These are phyloP conservation scores for Ametastegia equiseti DNA, from an alignment of 2,888 invertebrate genomes.

Conservation along the genomic window DNA sequence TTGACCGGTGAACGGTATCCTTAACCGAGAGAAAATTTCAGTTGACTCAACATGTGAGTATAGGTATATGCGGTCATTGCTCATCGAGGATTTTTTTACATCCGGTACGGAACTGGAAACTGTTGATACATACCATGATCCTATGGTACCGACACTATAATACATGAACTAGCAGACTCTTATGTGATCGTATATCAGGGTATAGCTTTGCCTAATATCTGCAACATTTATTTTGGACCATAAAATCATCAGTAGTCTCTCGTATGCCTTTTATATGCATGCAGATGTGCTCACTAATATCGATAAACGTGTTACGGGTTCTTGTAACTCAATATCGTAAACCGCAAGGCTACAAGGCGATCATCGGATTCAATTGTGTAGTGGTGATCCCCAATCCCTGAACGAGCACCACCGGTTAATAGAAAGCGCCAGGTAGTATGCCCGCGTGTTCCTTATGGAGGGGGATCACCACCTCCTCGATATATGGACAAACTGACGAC, in stretches of 20 bases:
- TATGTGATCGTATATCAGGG: no score
- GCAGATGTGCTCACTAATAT: neutral
- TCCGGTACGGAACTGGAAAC: no score
- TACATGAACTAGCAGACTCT: no score
- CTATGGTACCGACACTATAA: no score
- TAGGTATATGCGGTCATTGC: neutral
- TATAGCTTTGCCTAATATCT: neutral
- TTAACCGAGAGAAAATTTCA: neutral
- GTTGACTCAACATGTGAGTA: neutral
- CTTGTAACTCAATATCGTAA: neutral
- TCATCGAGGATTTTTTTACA: no score
- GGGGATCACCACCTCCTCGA: constrained; percentile 42
- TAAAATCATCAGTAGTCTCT: no score
- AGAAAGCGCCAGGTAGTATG: constrained; percentile 38
- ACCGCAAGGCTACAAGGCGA: neutral
- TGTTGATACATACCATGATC: no score
- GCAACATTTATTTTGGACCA: no score
- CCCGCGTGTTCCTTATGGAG: neutral
- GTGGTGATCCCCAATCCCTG: constrained; percentile 7
- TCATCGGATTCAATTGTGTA: neutral
- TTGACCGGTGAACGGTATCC: neutral
- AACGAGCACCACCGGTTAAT: neutral
- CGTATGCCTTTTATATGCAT: neutral
- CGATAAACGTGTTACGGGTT: neutral
- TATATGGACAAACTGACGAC: constrained; percentile 46